phyloP scores from a whole-genome alignment of 2,113 vertebrate genomes.

The Sinocyclocheilus anophthalmus region DNA sequence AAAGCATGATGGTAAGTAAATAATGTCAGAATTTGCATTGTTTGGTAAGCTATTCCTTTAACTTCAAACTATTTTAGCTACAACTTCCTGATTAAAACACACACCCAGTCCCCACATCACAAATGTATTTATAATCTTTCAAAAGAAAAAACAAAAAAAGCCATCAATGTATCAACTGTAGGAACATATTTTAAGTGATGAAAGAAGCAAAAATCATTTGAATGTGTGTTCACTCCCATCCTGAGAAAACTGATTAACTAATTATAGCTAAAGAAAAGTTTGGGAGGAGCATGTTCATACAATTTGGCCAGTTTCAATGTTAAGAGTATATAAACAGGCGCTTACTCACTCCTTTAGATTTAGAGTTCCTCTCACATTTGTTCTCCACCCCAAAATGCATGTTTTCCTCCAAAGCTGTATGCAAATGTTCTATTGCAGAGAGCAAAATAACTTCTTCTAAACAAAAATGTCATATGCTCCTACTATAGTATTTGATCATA shows the following conservation, averaged over 20 bases:
- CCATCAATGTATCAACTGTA: not conserved
- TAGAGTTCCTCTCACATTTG: not conserved
- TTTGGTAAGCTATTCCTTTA: not conserved
- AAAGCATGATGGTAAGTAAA: not conserved
- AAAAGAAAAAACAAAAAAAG: not conserved
- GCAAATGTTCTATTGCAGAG: not conserved
- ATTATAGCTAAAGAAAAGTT: constrained; percentile 17
- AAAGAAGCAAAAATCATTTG: constrained; percentile 17
- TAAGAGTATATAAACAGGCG: not conserved
- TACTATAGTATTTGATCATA: not conserved
- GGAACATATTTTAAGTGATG: constrained; percentile 4
- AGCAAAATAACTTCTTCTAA: not conserved
- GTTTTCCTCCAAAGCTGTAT: not conserved
- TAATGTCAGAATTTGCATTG: not conserved
- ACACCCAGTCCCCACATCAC: constrained; percentile 5
- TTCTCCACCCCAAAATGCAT: not conserved
- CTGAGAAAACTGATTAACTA: constrained; percentile 20
- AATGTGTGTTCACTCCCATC: constrained; percentile 28
- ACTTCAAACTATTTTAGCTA: not conserved
- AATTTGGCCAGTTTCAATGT: not conserved
- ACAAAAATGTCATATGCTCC: not conserved
- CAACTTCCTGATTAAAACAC: not conserved
- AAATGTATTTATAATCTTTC: not conserved
- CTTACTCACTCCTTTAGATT: constrained; percentile 1
- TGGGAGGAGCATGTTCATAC: not conserved